Conservation (phyloP, 2,113 vertebrate species). For the Pycnonotus jocosus region DNA sequence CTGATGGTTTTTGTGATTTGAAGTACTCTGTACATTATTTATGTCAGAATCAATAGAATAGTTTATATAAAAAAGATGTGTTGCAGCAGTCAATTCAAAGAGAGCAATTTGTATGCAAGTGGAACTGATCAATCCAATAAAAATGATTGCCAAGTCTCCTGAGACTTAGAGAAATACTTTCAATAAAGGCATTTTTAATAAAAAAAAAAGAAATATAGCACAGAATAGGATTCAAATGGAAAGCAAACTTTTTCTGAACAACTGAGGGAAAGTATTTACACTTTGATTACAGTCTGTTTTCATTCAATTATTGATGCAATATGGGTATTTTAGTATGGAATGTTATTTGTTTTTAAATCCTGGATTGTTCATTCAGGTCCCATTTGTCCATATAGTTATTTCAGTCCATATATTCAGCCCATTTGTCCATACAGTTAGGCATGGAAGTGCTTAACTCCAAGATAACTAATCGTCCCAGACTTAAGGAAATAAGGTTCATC, state of each 20-base stretch:
- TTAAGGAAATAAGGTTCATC: not conserved
- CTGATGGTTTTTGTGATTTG: not conserved
- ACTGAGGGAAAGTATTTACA: not conserved
- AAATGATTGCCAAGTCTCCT: not conserved
- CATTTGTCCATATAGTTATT: not conserved
- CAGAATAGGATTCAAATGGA: not conserved
- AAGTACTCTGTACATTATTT: not conserved
- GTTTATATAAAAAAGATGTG: not conserved
- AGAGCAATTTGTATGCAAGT: conserved; percentile 14
- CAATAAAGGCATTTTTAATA: not conserved
- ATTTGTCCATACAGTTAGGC: not conserved
- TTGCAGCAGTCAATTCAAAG: not conserved
- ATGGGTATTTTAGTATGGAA: not conserved
- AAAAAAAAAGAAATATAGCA: not conserved
- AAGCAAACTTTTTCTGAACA: not conserved
- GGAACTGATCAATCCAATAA: conserved; percentile 21
- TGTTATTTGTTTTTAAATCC: not conserved
- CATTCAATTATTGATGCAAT: not conserved
- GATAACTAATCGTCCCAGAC: not conserved
- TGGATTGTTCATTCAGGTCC: not conserved
- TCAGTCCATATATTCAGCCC: not conserved
- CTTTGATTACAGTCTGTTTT: not conserved
- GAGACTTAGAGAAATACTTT: not conserved
- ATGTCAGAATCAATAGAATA: not conserved
- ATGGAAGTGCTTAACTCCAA: not conserved